Percentiles rank a stretch among this genome's conserved stretches.
Conservation (phyloP, 2,888 invertebrate species). For the Meliscaeva auricollis region DNA sequence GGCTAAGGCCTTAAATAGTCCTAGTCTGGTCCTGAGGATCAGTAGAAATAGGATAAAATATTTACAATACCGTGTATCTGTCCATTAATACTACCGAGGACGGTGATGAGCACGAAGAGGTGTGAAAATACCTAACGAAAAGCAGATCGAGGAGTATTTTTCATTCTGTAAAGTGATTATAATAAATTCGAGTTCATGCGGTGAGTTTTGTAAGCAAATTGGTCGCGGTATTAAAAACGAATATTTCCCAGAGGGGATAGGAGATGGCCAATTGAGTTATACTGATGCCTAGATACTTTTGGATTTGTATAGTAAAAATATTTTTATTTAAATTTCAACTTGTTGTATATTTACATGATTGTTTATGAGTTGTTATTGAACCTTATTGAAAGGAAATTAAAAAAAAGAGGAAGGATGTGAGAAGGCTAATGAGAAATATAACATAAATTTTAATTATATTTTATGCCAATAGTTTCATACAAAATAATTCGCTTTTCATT, state of each 20-base stretch:
- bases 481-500: too few species aligned
- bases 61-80: constrained; percentile 70
- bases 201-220: constrained; percentile 64
- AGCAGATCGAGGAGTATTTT: constrained; percentile 68
- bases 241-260: constrained; percentile 40
- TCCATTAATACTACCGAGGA: constrained; percentile 53
- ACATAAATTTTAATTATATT: background rate
- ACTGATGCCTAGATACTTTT: constrained; percentile 10
- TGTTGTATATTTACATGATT: background rate
- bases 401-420: background rate
- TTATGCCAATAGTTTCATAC: background rate
- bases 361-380: constrained; percentile 24
- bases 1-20: background rate
- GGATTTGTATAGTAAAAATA: constrained; percentile 20
- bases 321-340: constrained; percentile 36
- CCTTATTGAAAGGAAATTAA: constrained; percentile 10
- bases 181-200: constrained; percentile 74
- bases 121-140: constrained; percentile 71
- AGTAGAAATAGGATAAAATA: constrained; percentile 55
- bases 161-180: constrained; percentile 70
- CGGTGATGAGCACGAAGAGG: constrained; percentile 40
- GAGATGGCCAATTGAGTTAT: background rate
- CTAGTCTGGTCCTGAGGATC: constrained; percentile 9
- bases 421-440: background rate
- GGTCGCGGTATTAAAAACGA: constrained; percentile 60